Conservation (phyloP, 2,113 vertebrate species). For the Zosterops pallidus region DNA sequence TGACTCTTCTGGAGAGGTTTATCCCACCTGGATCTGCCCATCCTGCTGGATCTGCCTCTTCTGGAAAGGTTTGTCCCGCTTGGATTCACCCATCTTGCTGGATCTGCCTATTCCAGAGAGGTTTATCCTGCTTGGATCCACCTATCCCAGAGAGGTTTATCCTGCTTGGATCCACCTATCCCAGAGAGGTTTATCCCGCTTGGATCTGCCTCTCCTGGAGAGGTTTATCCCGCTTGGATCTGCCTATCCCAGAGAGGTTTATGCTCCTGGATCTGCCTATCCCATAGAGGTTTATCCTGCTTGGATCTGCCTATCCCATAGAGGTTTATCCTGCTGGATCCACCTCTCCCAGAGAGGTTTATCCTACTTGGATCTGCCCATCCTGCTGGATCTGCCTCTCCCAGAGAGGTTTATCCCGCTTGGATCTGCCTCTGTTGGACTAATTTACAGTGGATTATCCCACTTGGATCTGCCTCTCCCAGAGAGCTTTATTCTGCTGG, state of each 20-base stretch:
- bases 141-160: too few relatives aligned
- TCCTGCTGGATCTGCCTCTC: neutral
- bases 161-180: too few relatives aligned
- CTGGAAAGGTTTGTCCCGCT: neutral
- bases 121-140: neutral
- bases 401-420: too few relatives aligned
- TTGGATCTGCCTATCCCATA: too few relatives aligned
- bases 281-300: too few relatives aligned
- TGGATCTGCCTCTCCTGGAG: too few relatives aligned
- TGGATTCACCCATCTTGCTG: too few relatives aligned
- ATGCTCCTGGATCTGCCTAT: neutral
- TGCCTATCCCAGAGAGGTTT: neutral
- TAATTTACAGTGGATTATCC: too few relatives aligned
- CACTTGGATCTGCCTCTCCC: neutral
- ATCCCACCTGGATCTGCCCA: rapidly evolving
- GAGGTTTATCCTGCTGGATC: too few relatives aligned
- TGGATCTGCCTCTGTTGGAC: neutral
- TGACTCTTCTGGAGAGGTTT: neutral
- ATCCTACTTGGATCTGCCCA: too few relatives aligned
- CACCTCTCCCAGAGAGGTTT: neutral
- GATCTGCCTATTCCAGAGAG: too few relatives aligned
- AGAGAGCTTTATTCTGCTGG: neutral
- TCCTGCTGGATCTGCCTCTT: neutral
- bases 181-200: neutral
- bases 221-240: too few relatives aligned